Conservation (phyloP, 2,113 vertebrate genomes). For the Orientallactaga bullata region DNA sequence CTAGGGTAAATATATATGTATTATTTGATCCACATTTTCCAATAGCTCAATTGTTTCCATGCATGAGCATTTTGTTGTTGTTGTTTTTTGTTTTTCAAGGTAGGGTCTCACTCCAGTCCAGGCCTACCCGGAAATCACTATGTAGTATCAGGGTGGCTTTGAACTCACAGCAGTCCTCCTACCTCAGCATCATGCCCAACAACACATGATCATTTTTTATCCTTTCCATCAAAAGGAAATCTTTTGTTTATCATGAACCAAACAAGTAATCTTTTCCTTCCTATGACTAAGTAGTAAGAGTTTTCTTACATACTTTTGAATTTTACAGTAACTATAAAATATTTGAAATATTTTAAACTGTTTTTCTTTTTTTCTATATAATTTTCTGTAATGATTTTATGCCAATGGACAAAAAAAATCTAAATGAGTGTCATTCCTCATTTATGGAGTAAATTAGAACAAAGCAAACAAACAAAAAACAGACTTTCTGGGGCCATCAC, state of each 20-base stretch:
- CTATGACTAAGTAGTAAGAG: not conserved
- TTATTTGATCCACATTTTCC: not conserved
- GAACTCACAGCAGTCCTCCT: too few species aligned
- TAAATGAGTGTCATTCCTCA: not conserved
- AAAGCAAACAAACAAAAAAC: not conserved
- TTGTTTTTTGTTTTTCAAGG: too few species aligned
- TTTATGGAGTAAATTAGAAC: not conserved
- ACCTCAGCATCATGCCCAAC: too few species aligned
- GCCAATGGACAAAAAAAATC: not conserved
- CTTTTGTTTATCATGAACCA: not conserved
- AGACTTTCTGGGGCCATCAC: not conserved
- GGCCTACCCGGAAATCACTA: too few species aligned
- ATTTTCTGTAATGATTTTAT: not conserved
- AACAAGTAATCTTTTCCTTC: slow-evolving; percentile 1
- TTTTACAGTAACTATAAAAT: not conserved
- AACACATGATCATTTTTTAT: not conserved
- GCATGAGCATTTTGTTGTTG: not conserved
- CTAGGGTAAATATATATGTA: not conserved
- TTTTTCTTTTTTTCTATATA: not conserved
- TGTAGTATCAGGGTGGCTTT: too few species aligned
- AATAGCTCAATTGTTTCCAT: slow-evolving; percentile 17
- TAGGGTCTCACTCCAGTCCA: too few species aligned
- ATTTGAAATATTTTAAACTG: not conserved
- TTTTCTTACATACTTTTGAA: not conserved
- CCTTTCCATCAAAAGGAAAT: not conserved